Evolutionary conservation across 1,140 invertebrate species (phyloP).

Genomic region (Diabrotica undecimpunctata): DNA sequence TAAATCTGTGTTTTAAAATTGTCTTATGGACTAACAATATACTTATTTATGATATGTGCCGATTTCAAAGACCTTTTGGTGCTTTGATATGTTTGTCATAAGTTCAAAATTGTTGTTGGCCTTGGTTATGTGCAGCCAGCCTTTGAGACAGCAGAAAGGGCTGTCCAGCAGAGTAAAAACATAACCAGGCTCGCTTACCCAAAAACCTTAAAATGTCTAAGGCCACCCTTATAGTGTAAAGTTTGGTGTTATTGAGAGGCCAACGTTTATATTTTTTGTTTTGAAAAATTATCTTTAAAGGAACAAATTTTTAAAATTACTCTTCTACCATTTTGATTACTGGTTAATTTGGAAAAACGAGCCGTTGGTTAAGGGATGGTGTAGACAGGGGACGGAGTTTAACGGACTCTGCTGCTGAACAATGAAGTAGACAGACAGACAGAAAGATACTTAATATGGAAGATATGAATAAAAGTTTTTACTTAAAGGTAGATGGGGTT

Average conservation of each 20-base stretch:
- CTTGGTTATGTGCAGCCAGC: constrained; percentile 7
- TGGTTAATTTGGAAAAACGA: neutral
- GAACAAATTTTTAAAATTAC: too few relatives aligned
- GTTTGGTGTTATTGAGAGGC: too few relatives aligned
- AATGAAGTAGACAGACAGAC: constrained; percentile 23
- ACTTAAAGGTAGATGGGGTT: constrained; percentile 44
- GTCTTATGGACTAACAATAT: constrained; percentile 31
- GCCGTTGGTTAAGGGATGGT: neutral
- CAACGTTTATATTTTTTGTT: too few relatives aligned
- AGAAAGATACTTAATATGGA: constrained; percentile 37
- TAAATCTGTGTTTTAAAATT: constrained; percentile 27
- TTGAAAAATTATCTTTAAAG: too few relatives aligned
- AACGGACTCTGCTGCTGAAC: constrained; percentile 46
- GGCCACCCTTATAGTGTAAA: too few relatives aligned
- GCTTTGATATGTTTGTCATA: constrained; percentile 39
- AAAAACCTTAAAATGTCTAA: too few relatives aligned
- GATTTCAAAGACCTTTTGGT: constrained; percentile 27
- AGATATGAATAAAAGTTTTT: constrained; percentile 46
- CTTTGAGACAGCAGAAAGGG: constrained; percentile 15
- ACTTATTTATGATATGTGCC: constrained; percentile 24
- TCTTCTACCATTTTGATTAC: neutral
- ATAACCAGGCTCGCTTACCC: too few relatives aligned
- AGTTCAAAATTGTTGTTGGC: constrained; percentile 31
- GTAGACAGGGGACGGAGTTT: constrained; percentile 41
- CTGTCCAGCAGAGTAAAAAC: constrained; percentile 4